phyloP scores from a whole-genome alignment of 2,888 invertebrate species.

The Cephus rjabovi region DNA sequence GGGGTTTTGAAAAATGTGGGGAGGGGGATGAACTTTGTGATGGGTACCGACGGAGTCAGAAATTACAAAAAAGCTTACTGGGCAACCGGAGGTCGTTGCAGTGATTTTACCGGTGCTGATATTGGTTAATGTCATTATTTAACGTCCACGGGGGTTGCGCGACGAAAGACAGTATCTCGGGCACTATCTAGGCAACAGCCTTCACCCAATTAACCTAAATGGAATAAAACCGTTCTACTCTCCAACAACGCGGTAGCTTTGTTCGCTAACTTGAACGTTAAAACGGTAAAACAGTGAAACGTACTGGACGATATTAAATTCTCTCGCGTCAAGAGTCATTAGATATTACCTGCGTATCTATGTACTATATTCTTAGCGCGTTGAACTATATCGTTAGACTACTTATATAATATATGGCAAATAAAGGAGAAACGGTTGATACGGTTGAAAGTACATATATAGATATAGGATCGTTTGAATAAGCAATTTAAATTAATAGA shows the following conservation, averaged over 20 bases:
- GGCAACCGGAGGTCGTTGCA: not conserved
- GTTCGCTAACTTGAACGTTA: not conserved
- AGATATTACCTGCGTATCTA: not conserved
- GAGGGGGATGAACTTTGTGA: not conserved
- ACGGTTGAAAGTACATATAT: not conserved
- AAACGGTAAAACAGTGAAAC: not conserved
- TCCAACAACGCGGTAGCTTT: not conserved
- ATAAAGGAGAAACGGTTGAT: not conserved
- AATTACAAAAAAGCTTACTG: not conserved
- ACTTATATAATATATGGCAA: not conserved
- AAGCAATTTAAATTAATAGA: not conserved
- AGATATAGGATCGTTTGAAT: not conserved
- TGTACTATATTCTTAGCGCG: not conserved
- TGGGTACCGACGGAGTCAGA: not conserved
- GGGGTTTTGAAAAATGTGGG: not conserved
- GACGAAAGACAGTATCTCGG: not conserved
- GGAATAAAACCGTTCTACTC: conserved; percentile 15
- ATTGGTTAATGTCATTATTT: not conserved
- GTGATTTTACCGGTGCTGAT: not conserved
- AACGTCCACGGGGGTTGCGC: not conserved
- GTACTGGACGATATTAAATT: not conserved
- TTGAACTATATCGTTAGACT: not conserved
- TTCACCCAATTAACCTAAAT: conserved; percentile 21
- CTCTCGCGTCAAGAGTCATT: not conserved
- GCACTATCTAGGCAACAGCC: not conserved